Percentiles rank a stretch among this genome's conserved stretches.
phyloP scores from a whole-genome alignment of 2,888 invertebrate genomes.

The Apodemia zela region DNA sequence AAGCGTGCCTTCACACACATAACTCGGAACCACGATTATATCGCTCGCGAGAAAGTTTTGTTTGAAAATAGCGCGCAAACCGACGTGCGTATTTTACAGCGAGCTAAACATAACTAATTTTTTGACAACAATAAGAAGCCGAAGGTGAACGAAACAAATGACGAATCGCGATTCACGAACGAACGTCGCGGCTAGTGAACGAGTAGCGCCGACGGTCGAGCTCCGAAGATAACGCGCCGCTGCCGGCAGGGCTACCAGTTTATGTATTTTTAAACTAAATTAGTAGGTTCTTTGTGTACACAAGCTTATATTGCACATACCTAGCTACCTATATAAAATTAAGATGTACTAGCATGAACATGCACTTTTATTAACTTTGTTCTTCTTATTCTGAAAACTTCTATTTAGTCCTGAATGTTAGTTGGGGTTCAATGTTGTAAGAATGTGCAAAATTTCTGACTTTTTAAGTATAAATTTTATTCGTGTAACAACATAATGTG shows the following conservation, averaged over 20 bases:
- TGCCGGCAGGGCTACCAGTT: not conserved
- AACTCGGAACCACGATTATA: conserved; percentile 51
- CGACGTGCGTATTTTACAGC: conserved; percentile 40
- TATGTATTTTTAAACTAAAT: not conserved
- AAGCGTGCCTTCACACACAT: conserved; percentile 70
- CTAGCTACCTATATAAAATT: no score
- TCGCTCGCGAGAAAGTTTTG: conserved; percentile 50
- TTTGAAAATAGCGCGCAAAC: conserved; percentile 38
- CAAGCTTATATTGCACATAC: not conserved
- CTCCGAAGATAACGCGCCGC: not conserved
- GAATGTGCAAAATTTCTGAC: no score
- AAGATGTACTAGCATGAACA: no score
- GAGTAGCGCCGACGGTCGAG: not conserved
- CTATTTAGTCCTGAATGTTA: no score
- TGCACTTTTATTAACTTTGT: no score
- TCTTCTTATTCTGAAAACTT: no score
- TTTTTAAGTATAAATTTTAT: no score
- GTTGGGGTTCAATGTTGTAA: no score
- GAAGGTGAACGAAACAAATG: conserved; percentile 9
- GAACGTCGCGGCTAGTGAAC: conserved; percentile 23
- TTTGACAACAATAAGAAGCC: not conserved
- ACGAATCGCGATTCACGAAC: conserved; percentile 18
- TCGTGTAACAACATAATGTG: no score
- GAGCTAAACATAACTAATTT: conserved; percentile 53
- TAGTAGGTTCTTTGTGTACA: not conserved